Percentiles rank a stretch among this genome's conserved stretches.
Conservation (phyloP, 2,113 vertebrate species). For the Alectura lathami region DNA sequence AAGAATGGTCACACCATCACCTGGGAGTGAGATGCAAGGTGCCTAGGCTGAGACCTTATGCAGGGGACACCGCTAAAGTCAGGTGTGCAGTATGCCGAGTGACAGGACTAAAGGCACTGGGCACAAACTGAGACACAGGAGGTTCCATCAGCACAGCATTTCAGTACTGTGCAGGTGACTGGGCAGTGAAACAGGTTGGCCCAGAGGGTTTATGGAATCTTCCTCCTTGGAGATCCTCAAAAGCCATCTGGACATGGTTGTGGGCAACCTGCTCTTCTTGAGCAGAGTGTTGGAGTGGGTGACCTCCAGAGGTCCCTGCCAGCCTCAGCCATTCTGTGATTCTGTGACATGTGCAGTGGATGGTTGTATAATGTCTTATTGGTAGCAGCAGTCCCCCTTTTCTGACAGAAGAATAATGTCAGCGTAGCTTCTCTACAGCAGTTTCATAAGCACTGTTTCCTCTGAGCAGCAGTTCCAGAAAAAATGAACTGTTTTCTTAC, state of each 20-base stretch:
- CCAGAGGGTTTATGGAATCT: not conserved
- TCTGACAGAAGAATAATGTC: not conserved
- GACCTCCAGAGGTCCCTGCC: not conserved
- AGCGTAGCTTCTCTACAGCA: not conserved
- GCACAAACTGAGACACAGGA: not conserved
- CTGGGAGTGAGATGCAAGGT: fast-evolving
- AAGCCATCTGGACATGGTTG: not conserved
- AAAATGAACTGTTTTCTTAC: not conserved
- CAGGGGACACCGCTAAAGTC: not conserved
- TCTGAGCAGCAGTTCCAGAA: not conserved
- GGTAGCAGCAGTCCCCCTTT: not conserved
- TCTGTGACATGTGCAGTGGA: not conserved
- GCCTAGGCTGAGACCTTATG: not conserved
- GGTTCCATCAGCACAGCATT: not conserved
- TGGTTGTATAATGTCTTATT: not conserved
- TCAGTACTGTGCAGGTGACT: not conserved
- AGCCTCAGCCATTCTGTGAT: not conserved
- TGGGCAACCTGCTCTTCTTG: not conserved
- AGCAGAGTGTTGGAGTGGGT: not conserved
- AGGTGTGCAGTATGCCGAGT: not conserved
- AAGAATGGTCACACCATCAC: fast-evolving
- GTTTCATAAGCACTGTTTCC: not conserved
- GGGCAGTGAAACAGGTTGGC: not conserved
- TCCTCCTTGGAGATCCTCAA: not conserved
- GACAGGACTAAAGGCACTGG: not conserved